Base-by-base conservation (phyloP, 1,140 invertebrate species). In the Drosophila erecta region DNA sequence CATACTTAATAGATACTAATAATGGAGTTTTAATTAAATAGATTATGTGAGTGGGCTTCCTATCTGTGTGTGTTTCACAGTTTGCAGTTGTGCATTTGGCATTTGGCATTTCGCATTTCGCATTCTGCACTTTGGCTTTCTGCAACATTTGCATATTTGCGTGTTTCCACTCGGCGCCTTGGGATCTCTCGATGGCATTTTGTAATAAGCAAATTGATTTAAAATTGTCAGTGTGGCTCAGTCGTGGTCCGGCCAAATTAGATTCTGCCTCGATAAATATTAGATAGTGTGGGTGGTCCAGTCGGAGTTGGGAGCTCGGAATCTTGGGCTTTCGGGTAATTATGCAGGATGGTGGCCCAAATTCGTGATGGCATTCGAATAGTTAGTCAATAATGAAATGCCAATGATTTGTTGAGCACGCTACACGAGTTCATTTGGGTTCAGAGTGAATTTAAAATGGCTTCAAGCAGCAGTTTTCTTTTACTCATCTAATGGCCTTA, bases 11-110 rank as follows among this genome's bases (percentile, higher is more conserved):
- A 79, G 55, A 79, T 76, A 57, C 50, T 84, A 73, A 89, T 87
- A 87, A 84, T 77, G 81, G 79, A 87, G 79, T 89, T 87, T 89
- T 89, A 89, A 87, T 87, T 87, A 89, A 87, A 87, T 79, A 71
- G 72, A 58, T 61, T 73, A 54, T 71, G 66, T 66, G 46, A 51
- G 53, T 53, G 49, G 14, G 35, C 7, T 24, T 50, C 37, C 3
- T 12, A 4, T 37, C 11, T 46, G 44, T 46, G 56, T 58, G 64
- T 40, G 37, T 53, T 30, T 43, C 53, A 6, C 53, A 7, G 8
- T 15, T 46, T 38, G 33, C 14, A 38, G 49, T 67, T 86, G 70
- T 64, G 70, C 81, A 85, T 80, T 79, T 79, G 69, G 49, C 57
- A 76, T 71, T 69, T 47, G 72, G 59, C 38, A 65, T 70, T 67